Conservation (phyloP, 2,113 vertebrate genomes). For the Scytalopus superciliaris region DNA sequence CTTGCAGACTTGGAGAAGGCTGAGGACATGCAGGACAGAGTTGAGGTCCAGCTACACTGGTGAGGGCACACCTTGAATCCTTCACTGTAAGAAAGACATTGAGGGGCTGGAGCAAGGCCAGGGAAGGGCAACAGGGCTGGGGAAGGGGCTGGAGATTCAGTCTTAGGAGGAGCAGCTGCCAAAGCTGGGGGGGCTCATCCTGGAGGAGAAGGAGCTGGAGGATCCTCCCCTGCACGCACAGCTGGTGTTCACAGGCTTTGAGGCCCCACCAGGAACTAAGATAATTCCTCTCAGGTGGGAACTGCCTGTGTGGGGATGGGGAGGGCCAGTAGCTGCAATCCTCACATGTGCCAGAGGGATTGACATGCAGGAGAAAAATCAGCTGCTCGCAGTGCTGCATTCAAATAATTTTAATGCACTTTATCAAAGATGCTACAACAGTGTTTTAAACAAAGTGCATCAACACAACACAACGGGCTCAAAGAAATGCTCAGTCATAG, state of each 20-base stretch:
- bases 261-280: too few species aligned
- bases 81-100: too few species aligned
- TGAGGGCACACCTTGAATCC: too few species aligned
- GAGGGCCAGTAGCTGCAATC: neutral
- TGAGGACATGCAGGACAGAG: neutral
- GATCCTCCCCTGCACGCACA: too few species aligned
- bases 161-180: too few species aligned
- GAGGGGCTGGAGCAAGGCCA: too few species aligned
- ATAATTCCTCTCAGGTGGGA: neutral
- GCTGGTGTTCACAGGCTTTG: too few species aligned
- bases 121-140: too few species aligned
- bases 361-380: neutral
- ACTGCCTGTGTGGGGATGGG: neutral
- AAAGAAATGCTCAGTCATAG: neutral
- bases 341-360: accelerated
- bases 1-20: neutral
- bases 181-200: too few species aligned
- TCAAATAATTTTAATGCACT: conserved; percentile 1
- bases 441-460: neutral
- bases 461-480: neutral
- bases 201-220: too few species aligned
- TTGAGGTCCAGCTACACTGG: too few species aligned
- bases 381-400: neutral
- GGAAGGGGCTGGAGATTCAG: too few species aligned
- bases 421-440: conserved; percentile 4